Percentiles rank a stretch among this genome's conserved stretches.
These are phyloP conservation scores for Notamacropus eugenii DNA, from an alignment of 2,797 vertebrate genomes.

Conservation along the genomic window DNA sequence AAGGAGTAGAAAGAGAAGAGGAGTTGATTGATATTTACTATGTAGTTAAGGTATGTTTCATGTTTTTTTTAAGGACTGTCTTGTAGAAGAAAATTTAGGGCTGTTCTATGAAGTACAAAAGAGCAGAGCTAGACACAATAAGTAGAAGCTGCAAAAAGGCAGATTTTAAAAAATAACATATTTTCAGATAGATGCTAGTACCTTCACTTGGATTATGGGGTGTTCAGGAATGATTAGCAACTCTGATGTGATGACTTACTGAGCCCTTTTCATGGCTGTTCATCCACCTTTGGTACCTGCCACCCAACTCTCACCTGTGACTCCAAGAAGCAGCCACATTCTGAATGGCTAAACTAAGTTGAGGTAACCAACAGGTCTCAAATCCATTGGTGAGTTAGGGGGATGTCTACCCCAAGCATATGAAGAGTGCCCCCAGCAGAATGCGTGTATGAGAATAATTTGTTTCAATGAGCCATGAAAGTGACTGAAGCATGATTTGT, in stretches of 20 bases:
- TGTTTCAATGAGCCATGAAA: neutral
- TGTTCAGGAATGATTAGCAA: neutral
- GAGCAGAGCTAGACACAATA: neutral
- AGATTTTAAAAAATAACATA: neutral
- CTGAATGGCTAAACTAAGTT: neutral
- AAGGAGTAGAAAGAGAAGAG: neutral
- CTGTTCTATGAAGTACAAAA: neutral
- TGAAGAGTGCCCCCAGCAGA: neutral
- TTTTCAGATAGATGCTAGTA: neutral
- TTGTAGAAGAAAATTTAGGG: neutral
- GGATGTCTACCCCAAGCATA: too few species aligned
- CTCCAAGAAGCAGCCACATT: neutral
- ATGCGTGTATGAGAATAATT: neutral
- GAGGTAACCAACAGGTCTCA: neutral
- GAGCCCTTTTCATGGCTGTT: neutral
- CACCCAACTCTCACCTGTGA: neutral
- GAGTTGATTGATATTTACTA: neutral
- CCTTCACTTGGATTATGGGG: neutral
- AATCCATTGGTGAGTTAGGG: neutral
- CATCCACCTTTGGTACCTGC: neutral
- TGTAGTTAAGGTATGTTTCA: neutral
- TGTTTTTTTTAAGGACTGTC: neutral
- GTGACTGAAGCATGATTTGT: neutral
- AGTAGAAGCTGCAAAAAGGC: neutral
- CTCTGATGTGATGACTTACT: neutral